Base-by-base conservation (phyloP, 2,888 invertebrate species). In the Toxonevra muliebris region DNA sequence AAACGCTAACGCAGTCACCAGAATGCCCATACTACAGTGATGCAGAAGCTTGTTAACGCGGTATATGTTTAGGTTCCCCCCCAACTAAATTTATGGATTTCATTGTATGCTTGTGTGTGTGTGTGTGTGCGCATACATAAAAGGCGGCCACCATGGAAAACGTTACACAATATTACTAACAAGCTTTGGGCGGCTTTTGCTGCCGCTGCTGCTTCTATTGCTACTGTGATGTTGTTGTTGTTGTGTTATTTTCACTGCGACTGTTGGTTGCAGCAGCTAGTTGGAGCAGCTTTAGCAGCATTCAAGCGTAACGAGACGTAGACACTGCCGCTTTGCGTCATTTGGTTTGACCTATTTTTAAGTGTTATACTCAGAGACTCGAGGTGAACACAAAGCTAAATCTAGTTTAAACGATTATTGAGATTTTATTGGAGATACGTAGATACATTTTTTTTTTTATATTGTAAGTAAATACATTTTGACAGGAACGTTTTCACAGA, bases 291-390 rank as follows among this genome's bases (percentile, higher is more conserved):
- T 17, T 15, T 20, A 13, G 57, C 57, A 13, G 57, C 20, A 20
- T 11, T 20, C 57, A 30, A 40, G 40, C 57, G 12, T n/a, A 57
- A 57, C 7, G 9, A 13, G 13, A 12, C 54, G 12, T 13, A 1
- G 1, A 8, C n/a, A 19, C 5, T 17, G 57, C 58, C 12, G 58
- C 58, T 58, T 41, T 17, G 42, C 58, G 58, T 58, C 58, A 58
- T 58, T 58, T 10, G 58, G 3, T 58, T 41, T 58, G 58, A 58
- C 58, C 58, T 17, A 58, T 41, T 58, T 58, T 48, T 15, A n/a
- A 17, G 43, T 17, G 58, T 58, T 58, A 17, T 9, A 42, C 17
- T 11, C 19, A 30, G 30, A 30, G 19, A 19, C 15, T 7, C 42
- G 58, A 12, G 1, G 41, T 19, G n/a, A 30, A 17, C 13, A 10